Base-by-base conservation (phyloP, 1,140 invertebrate species). In the Calephelis virginiensis region DNA sequence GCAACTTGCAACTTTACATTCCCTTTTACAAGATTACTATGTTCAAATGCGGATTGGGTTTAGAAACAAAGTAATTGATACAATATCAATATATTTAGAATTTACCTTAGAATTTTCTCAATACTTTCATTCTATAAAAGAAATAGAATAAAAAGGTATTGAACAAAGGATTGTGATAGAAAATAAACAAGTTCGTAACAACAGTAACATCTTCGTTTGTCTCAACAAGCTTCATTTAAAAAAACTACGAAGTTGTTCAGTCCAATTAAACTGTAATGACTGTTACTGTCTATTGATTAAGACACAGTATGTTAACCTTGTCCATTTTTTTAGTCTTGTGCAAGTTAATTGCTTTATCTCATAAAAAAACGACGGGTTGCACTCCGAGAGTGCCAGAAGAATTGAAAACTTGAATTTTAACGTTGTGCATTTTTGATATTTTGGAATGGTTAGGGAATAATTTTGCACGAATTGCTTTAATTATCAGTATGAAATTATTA, bases 1-100 rank as follows among this genome's bases (percentile, higher is more conserved):
- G 74, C 80, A 80, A 78, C 70, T 78, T 82, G 77, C 70, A 73
- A 76, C 76, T 80, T 77, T 82, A 79, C 76, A 82, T 81, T 80
- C 75, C 69, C 79, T 80, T 79, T 85, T 71, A 74, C 63, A 68
- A 73, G 74, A 81, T 80, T 80, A 79, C 68, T 50, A 46, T 72
- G 66, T 75, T 53, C 46, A 67, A 61, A 65, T 69, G 64, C 66
- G 70, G 67, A 65, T 48, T 68, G 61, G 67, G 69, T 48, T 49
- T 56, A 38, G 28, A 37, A 61, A 48, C 40, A n/a, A 37, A 56
- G 53, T 38, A 56, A 56, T 38, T 56, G 53, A 56, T 56, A 56
- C 53, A 56, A 37, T 56, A 56, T 53, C 53, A 56, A 12, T 56
- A 12, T 56, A 12, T 12, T 11, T 56, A 17, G 28, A 56, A 37